phyloP scores from a whole-genome alignment of 2,797 vertebrate genomes.

The Silurus aristotelis region DNA sequence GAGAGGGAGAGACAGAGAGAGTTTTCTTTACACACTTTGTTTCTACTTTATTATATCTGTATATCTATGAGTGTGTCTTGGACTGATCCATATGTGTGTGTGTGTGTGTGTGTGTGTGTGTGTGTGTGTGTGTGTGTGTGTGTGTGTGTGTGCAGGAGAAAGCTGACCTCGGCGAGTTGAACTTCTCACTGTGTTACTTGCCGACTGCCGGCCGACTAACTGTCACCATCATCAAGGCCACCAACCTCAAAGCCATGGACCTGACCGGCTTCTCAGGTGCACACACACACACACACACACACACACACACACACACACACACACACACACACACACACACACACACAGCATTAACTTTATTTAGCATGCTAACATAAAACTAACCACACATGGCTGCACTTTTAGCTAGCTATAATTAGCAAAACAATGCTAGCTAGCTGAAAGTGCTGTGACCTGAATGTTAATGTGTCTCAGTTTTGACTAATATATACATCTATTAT shows the following conservation, averaged over 20 bases:
- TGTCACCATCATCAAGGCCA: conserved; percentile 88
- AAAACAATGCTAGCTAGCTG: not conserved
- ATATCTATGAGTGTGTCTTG: not conserved
- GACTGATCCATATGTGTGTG: conserved; percentile 18
- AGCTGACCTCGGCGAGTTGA: conserved; percentile 92
- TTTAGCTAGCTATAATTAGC: not conserved
- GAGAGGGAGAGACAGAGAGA: not conserved
- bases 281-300: not conserved
- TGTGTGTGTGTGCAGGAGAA: conserved; percentile 80
- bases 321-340: conserved; percentile 34
- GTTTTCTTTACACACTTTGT: not conserved
- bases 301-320: conserved; percentile 37
- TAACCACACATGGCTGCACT: not conserved
- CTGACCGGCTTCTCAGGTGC: conserved; percentile 91
- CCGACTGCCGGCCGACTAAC: conserved; percentile 90
- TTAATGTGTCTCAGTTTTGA: not conserved
- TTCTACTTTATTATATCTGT: not conserved
- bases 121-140: conserved; percentile 50
- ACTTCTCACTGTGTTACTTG: conserved; percentile 94
- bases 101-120: conserved; percentile 41
- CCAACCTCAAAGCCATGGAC: conserved; percentile 95
- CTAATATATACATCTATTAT: not conserved
- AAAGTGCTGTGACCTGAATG: not conserved
- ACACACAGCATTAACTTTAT: not conserved
- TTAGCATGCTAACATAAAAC: not conserved